Evolutionary conservation across 1,140 invertebrate species (phyloP).

Genomic region (Psix sp.): DNA sequence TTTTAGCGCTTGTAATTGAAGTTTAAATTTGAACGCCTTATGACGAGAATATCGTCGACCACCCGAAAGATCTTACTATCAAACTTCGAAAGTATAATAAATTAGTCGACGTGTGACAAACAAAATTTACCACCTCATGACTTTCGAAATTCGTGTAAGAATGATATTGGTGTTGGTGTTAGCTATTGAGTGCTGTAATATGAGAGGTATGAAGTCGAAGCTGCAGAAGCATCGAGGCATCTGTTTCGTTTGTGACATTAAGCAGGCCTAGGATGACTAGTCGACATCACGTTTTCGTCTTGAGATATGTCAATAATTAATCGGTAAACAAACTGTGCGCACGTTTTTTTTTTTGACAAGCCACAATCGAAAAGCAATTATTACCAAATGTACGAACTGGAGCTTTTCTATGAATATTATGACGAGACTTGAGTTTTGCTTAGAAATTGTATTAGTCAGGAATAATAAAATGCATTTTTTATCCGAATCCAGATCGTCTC

Average conservation of each 20-base stretch:
- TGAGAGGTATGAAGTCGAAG: constrained; percentile 13
- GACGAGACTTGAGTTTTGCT: too few species aligned
- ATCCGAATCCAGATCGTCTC: too few species aligned
- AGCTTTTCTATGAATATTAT: too few species aligned
- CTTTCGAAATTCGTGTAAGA: constrained; percentile 13
- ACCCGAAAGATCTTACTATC: not conserved
- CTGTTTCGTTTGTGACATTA: constrained; percentile 35
- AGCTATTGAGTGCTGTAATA: not conserved
- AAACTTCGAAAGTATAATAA: not conserved
- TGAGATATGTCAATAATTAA: constrained; percentile 22
- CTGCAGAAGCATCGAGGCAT: constrained; percentile 38
- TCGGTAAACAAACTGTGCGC: constrained; percentile 8
- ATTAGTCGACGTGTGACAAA: constrained; percentile 14
- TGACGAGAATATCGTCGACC: not conserved
- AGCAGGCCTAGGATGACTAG: constrained; percentile 15
- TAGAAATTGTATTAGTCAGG: too few species aligned
- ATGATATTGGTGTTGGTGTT: constrained; percentile 3
- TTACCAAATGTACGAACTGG: too few species aligned
- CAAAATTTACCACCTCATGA: constrained; percentile 14
- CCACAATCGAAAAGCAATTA: too few species aligned
- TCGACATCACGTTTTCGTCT: constrained; percentile 14
- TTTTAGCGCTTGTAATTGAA: too few species aligned
- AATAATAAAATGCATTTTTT: too few species aligned
- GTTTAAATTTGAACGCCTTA: too few species aligned
- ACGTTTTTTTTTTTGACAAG: too few species aligned